These are phyloP conservation scores for Octonoba sinensis DNA, from an alignment of 2,888 invertebrate genomes.

Conservation along the genomic window DNA sequence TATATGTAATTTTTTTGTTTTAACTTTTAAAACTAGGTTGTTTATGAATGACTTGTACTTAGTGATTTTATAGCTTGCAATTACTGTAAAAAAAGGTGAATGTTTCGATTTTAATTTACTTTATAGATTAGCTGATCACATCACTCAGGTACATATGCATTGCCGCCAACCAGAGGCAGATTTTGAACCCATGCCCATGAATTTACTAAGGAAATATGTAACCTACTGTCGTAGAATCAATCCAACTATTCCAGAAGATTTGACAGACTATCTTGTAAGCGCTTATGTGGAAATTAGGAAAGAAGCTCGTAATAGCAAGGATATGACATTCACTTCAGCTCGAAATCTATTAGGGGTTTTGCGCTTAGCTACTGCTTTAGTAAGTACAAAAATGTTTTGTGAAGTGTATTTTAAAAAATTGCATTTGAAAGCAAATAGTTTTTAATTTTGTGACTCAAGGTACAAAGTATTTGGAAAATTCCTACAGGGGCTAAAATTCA, in stretches of 20 bases:
- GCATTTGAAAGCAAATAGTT: too few species aligned
- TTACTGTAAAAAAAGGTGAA: too few species aligned
- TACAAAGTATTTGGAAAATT: too few species aligned
- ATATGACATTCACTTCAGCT: slow-evolving; percentile 89
- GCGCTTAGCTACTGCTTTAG: slow-evolving; percentile 91
- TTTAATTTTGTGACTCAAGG: too few species aligned
- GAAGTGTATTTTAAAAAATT: too few species aligned
- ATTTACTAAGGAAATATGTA: slow-evolving; percentile 92
- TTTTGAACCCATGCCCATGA: slow-evolving; percentile 88
- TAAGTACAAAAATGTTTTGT: slow-evolving; percentile 70
- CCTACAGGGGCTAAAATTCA: too few species aligned
- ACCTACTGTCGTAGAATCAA: slow-evolving; percentile 89
- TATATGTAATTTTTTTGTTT: too few species aligned
- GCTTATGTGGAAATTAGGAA: slow-evolving; percentile 77
- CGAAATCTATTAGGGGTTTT: slow-evolving; percentile 93
- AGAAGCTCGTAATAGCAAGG: slow-evolving; percentile 88
- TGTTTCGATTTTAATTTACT: neutral
- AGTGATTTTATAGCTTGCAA: too few species aligned
- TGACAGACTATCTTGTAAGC: slow-evolving; percentile 87
- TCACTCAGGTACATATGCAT: slow-evolving; percentile 96
- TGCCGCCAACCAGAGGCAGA: slow-evolving; percentile 84
- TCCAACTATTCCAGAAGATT: slow-evolving; percentile 86
- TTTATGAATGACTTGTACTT: too few species aligned
- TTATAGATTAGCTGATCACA: slow-evolving; percentile 89
- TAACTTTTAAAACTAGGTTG: too few species aligned